Percentiles rank a stretch among this genome's conserved stretches.
Conservation (phyloP, 92 coral and sea anemone genomes). For the Virgularia gustaviana region DNA sequence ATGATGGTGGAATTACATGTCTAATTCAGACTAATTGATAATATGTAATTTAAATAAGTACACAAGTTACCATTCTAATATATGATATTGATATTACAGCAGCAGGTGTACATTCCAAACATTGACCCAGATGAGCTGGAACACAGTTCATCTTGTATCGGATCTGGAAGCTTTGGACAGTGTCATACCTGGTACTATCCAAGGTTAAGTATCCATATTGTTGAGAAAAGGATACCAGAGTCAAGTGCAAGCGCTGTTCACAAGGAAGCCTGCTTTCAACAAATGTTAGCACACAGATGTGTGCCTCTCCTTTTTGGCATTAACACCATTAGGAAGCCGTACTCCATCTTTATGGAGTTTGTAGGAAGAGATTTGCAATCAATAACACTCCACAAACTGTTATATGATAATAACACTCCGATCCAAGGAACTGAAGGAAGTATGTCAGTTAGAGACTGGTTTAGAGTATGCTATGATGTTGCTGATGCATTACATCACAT, state of each 20-base stretch:
- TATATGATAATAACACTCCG: neutral
- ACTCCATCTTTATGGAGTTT: neutral
- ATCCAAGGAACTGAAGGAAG: too few relatives aligned
- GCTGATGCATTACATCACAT: conserved; percentile 49
- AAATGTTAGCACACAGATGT: conserved; percentile 18
- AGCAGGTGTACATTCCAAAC: neutral
- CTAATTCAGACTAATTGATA: too few relatives aligned
- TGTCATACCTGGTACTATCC: neutral
- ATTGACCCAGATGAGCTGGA: conserved; percentile 8
- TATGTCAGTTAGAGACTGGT: conserved; percentile 24
- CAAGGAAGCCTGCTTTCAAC: conserved; percentile 1
- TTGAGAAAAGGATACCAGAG: neutral
- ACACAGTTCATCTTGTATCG: conserved; percentile 9
- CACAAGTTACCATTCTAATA: neutral
- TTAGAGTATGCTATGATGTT: conserved; percentile 35
- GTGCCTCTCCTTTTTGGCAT: conserved; percentile 16
- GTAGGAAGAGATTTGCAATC: conserved; percentile 3
- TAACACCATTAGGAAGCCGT: neutral
- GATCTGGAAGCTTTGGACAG: conserved; percentile 4
- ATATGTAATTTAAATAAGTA: too few relatives aligned
- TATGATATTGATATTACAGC: neutral
- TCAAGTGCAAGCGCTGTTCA: neutral
- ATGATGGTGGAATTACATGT: neutral
- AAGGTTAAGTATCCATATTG: conserved; percentile 13
- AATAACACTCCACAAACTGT: neutral